Conservation (phyloP, 92 coral and sea anemone species). For the Zoanthus solanderi region DNA sequence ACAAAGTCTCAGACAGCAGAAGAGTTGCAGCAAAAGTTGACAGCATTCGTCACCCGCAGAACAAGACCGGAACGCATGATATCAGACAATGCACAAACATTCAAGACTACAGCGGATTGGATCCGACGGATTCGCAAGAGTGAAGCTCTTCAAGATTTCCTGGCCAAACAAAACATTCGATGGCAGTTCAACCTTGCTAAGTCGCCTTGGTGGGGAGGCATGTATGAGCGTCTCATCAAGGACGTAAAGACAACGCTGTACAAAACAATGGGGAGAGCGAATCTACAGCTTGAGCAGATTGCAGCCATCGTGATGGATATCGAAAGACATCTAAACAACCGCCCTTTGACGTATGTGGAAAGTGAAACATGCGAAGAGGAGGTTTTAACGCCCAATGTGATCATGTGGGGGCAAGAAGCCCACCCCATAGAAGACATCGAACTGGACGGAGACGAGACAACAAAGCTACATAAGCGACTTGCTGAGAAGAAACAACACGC, state of each 20-base stretch:
- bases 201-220: constrained; percentile 69
- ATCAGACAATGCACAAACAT: constrained; percentile 63
- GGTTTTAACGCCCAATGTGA: constrained; percentile 63
- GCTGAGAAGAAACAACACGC: constrained; percentile 56
- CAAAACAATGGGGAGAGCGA: too few species aligned
- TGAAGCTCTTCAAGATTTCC: constrained; percentile 51
- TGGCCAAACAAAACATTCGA: constrained; percentile 26
- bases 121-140: constrained; percentile 64
- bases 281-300: constrained; percentile 27
- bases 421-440: constrained; percentile 67
- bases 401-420: constrained; percentile 75
- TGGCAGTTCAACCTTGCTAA: constrained; percentile 55
- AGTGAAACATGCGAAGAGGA: constrained; percentile 55
- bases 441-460: constrained; percentile 62
- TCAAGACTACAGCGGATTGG: constrained; percentile 68
- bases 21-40: constrained; percentile 61
- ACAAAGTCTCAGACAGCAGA: constrained; percentile 78
- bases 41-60: constrained; percentile 48
- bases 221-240: constrained; percentile 56
- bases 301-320: constrained; percentile 56
- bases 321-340: constrained; percentile 65
- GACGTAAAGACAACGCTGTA: constrained; percentile 57
- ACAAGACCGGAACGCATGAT: constrained; percentile 59
- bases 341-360: constrained; percentile 68
- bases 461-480: constrained; percentile 38